Percentiles rank a stretch among this genome's conserved stretches.
These are phyloP conservation scores for Unio delphinus DNA, from an alignment of 2,888 invertebrate genomes.

Conservation along the genomic window DNA sequence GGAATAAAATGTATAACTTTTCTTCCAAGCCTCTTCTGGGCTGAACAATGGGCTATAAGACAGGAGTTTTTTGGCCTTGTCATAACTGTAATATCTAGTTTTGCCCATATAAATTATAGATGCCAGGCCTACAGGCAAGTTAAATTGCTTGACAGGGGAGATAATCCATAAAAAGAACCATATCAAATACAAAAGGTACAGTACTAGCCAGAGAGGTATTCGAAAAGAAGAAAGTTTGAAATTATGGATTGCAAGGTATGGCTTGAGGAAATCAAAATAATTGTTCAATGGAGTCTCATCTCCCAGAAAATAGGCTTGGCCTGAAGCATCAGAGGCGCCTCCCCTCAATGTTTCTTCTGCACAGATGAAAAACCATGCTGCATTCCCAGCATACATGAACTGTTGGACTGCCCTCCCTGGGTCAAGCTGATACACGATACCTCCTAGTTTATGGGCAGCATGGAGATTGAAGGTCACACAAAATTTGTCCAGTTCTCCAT, in stretches of 20 bases:
- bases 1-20: no score
- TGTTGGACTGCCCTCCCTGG: slow-evolving; percentile 74
- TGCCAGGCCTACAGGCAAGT: slow-evolving; percentile 28
- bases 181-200: slow-evolving; percentile 36
- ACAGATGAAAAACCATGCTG: slow-evolving; percentile 78
- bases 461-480: slow-evolving; percentile 74
- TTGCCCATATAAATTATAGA: slow-evolving; percentile 70
- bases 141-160: slow-evolving; percentile 38
- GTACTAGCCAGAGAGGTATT: slow-evolving; percentile 58
- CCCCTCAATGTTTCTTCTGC: slow-evolving; percentile 75
- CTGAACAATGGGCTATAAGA: slow-evolving; percentile 73
- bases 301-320: no score
- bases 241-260: slow-evolving; percentile 50
- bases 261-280: slow-evolving; percentile 72
- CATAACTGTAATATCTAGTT: slow-evolving; percentile 75
- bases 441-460: slow-evolving; percentile 72
- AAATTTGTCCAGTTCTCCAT: slow-evolving; percentile 77
- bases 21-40: slow-evolving; percentile 61
- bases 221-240: slow-evolving; percentile 40
- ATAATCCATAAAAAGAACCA: slow-evolving; percentile 30
- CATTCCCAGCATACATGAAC: slow-evolving; percentile 74
- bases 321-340: no score
- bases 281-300: slow-evolving; percentile 54
- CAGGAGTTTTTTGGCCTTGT: slow-evolving; percentile 75
- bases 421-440: slow-evolving; percentile 73